Base-by-base conservation (phyloP, 2,888 invertebrate species). In the Galeruca laticollis region DNA sequence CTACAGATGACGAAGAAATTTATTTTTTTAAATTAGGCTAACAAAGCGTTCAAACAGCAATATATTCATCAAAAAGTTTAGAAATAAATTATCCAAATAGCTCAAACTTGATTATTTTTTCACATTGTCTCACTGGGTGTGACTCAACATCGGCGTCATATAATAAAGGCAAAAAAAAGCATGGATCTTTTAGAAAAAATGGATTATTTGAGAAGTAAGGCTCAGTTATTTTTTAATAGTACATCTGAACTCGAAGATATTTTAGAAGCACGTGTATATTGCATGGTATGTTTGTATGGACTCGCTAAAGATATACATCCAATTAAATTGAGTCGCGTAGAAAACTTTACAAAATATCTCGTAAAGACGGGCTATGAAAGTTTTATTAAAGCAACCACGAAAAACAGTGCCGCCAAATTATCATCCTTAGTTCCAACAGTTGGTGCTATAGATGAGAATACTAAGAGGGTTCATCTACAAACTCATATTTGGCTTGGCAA, bases 161-260 rank as follows among this genome's bases (percentile, higher is more conserved):
- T 31, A 61, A 61, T 35, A 61, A 61, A 47, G 61, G 61, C 9
- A 61, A 47, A 60, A 61, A 61, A 61, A 43, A 18, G 40, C 20
- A 61, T 61, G 10, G 47, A 61, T 15, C n/a, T 61, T 6, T 61
- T 61, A 43, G 61, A 61, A 61, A 43, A 43, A 43, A 15, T 2
- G 21, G 10, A 13, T 1, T 40, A 61, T 26, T 13, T 60, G 20
- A 37, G 43, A 47, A 40, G 40, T 11, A 37, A 60, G 20, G 60
- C 43, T 3, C 2, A 60, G 18, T 5, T 35, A 18, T 60, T 60
- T 21, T 60, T n/a, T 13, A 43, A 60, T 40, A 35, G 20, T 11
- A 11, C 15, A 15, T 43, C 15, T 15, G 43, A 15, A 15, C n/a
- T 15, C 15, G 43, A 11, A n/a, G 15, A 43, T n/a, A 43, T n/a